Evolutionary conservation across 2,797 vertebrate species (phyloP), one percentile per base, ranked within the genome.

Genomic region (Tarsius wallacei): DNA sequence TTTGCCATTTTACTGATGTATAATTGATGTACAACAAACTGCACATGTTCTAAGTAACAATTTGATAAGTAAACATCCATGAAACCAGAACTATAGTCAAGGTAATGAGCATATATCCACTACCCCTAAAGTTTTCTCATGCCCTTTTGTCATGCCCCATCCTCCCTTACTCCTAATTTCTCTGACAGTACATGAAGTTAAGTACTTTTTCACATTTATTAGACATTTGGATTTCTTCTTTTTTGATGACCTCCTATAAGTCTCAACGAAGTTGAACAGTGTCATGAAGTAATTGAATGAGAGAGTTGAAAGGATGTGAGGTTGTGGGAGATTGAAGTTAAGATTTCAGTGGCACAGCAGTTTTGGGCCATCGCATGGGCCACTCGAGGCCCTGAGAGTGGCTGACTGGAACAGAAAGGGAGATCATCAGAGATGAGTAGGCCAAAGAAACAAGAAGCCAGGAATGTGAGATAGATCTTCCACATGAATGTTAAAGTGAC

Each of bases 191-290:
- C 26, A 70, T 86, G n/a, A 71, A 49, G 33, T 63, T 87, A 91
- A 91, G 19, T 15, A 73, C 57, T 9, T 24, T 81, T 77, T 13
- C 24, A 51, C 68, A 22, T 33, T 92, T 80, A 80, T 78, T 73
- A 57, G n/a, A 80, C 49, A 66, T 66, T 74, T 80, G 42, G 28
- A 90, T 74, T 87, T 94, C 28, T 94, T 94, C 68, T 89, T 91
- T 91, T 49, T 49, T 33, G 26, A 85, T 17, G 66, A 92, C 42
- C 26, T 42, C 51, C 61, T 73, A 26, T 24, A 81, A 49, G 7
- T 81, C 26, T 94, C 26, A 76, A 16, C 33, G 33, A 84, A 59
- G 33, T 61, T 71, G n/a, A 64, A 26, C 31, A 64, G 64, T 55
- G 17, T 91, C 21, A 64, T 64, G 21, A 74, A 84, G 36, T 87